A percentile compares a stretch with the other conserved stretches of the same genome.
phyloP scores from a whole-genome alignment of 2,888 invertebrate genomes.

The Petrolisthes manimaculis region DNA sequence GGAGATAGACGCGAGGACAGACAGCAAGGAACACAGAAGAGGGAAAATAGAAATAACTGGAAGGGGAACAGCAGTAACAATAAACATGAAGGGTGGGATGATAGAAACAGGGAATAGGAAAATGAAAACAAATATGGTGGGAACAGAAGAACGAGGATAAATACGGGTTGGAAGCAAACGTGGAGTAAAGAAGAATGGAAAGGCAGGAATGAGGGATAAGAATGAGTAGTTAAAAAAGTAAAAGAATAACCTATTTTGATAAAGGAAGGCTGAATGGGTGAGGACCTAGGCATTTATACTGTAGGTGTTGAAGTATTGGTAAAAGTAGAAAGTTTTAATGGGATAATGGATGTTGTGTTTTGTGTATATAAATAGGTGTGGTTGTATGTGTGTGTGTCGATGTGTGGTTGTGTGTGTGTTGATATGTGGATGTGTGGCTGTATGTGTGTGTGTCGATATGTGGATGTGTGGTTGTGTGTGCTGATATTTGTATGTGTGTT shows the following conservation, averaged over 20 bases:
- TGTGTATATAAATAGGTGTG: too few relatives aligned
- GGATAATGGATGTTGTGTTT: neutral
- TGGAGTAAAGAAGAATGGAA: neutral
- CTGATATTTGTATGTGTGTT: too few relatives aligned
- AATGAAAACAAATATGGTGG: neutral
- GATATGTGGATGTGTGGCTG: too few relatives aligned
- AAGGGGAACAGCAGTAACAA: too few relatives aligned
- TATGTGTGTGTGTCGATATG: too few relatives aligned
- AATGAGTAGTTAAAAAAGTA: neutral
- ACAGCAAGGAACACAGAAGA: neutral
- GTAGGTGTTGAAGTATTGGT: neutral
- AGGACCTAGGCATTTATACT: neutral
- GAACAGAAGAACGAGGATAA: neutral
- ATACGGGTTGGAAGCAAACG: neutral
- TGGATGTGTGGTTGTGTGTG: neutral
- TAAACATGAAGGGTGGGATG: neutral
- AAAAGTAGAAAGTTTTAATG: neutral
- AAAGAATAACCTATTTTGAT: neutral
- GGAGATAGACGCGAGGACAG: neutral
- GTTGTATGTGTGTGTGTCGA: too few relatives aligned
- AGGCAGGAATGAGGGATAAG: neutral
- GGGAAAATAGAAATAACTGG: too few relatives aligned
- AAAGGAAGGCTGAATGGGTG: neutral
- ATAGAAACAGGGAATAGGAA: neutral
- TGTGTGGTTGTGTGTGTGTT: too few relatives aligned